A percentile compares a stretch with the other conserved stretches of the same genome.
Evolutionary conservation across 2,888 invertebrate species (phyloP).

Genomic region (Toxonevra muliebris): DNA sequence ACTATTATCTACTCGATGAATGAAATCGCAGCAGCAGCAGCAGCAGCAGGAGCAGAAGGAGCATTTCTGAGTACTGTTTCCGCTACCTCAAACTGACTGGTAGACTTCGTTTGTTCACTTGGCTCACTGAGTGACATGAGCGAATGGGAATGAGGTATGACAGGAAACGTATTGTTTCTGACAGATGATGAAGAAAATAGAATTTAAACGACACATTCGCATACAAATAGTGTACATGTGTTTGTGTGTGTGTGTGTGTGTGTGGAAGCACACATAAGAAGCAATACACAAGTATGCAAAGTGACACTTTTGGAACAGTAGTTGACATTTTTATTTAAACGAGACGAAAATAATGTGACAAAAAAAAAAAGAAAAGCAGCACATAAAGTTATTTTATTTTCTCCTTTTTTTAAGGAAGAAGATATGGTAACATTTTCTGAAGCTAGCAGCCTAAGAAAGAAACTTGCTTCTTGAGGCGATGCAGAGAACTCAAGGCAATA

Average conservation of each 20-base stretch:
- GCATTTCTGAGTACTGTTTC: too few relatives aligned
- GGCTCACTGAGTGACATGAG: not conserved
- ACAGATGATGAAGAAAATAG: constrained; percentile 39
- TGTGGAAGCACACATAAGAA: not conserved
- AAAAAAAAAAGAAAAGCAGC: not conserved
- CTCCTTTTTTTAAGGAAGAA: not conserved
- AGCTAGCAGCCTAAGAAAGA: not conserved
- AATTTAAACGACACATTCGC: constrained; percentile 30
- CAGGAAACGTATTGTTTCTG: constrained; percentile 33
- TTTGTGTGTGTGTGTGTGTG: not conserved
- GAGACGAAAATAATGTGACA: too few relatives aligned
- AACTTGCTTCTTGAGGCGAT: too few relatives aligned
- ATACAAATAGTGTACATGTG: not conserved
- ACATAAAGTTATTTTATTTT: not conserved
- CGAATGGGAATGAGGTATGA: constrained; percentile 10
- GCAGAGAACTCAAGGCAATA: too few relatives aligned
- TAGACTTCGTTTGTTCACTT: too few relatives aligned
- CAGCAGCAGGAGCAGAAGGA: too few relatives aligned
- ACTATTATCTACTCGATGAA: too few relatives aligned
- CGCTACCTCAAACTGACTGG: too few relatives aligned
- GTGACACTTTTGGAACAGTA: constrained; percentile 35
- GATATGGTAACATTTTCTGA: not conserved
- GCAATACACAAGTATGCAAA: constrained; percentile 22
- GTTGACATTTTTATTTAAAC: constrained; percentile 38
- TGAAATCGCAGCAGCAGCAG: too few relatives aligned